A percentile compares a stretch with the other conserved stretches of the same genome.
Conservation (phyloP, 2,797 vertebrate genomes). For the Chrosomus eos region DNA sequence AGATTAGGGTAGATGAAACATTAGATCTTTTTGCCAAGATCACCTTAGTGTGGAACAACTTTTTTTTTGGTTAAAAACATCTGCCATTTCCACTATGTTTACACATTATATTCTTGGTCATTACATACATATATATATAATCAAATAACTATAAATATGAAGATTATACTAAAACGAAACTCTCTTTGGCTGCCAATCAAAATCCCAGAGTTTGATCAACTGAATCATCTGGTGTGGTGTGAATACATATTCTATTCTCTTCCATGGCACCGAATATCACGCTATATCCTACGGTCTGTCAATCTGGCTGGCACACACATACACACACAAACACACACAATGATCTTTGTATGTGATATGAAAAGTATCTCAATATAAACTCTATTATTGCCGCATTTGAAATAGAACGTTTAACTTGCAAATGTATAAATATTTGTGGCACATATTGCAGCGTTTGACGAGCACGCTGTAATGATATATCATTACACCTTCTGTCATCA, state of each 20-base stretch:
- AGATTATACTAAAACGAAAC: slow-evolving; percentile 42
- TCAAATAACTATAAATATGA: slow-evolving; percentile 3
- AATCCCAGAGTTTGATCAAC: slow-evolving; percentile 49
- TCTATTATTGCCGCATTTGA: slow-evolving; percentile 17
- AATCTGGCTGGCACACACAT: slow-evolving; percentile 55
- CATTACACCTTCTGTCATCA: slow-evolving; percentile 50
- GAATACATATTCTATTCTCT: slow-evolving; percentile 55
- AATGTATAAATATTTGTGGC: slow-evolving; percentile 36
- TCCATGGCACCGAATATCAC: slow-evolving; percentile 57
- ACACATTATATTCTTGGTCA: slow-evolving; percentile 4
- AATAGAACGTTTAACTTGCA: slow-evolving; percentile 22
- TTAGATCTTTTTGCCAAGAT: slow-evolving; percentile 69
- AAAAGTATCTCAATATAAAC: slow-evolving; percentile 34
- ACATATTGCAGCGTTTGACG: slow-evolving; percentile 31
- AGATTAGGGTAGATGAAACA: slow-evolving; percentile 78
- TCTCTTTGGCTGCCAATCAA: slow-evolving; percentile 57
- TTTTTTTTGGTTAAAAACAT: slow-evolving; percentile 67
- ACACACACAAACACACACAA: slow-evolving; percentile 44
- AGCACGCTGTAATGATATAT: slow-evolving; percentile 32
- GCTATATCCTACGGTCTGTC: slow-evolving; percentile 63
- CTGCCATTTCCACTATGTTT: not conserved
- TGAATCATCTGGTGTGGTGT: slow-evolving; percentile 58
- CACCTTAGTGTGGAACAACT: not conserved
- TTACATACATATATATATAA: not conserved
- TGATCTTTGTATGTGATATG: slow-evolving; percentile 30